These are phyloP conservation scores for Porites cylindrica DNA, from an alignment of 92 coral and sea anemone genomes.

Conservation along the genomic window DNA sequence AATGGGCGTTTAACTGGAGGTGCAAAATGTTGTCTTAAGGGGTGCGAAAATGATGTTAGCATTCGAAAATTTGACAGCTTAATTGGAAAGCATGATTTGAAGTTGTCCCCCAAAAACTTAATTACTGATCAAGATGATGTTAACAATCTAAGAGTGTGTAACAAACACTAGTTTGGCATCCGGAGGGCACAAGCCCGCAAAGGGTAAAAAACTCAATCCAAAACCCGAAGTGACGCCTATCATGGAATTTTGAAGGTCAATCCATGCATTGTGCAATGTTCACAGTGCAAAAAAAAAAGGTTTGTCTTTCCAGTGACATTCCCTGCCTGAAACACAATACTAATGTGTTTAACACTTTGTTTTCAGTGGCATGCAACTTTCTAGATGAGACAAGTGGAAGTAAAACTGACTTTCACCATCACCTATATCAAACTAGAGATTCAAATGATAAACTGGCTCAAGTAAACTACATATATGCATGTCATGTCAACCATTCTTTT, in stretches of 20 bases:
- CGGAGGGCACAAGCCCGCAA: slow-evolving; percentile 23
- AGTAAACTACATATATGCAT: slow-evolving; percentile 21
- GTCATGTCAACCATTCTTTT: slow-evolving; percentile 36
- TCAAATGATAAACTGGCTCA: not conserved
- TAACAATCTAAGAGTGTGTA: slow-evolving; percentile 15
- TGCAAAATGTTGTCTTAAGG: slow-evolving; percentile 31
- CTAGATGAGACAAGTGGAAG: slow-evolving; percentile 41
- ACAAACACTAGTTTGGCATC: slow-evolving; percentile 5
- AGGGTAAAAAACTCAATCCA: slow-evolving; percentile 17
- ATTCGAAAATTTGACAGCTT: slow-evolving; percentile 29
- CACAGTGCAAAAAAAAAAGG: slow-evolving; percentile 27
- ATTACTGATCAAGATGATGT: not conserved
- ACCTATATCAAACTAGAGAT: slow-evolving; percentile 15
- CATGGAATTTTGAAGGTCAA: slow-evolving; percentile 42
- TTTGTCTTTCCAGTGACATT: slow-evolving; percentile 40
- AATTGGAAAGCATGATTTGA: slow-evolving; percentile 16
- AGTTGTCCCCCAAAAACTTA: slow-evolving; percentile 1
- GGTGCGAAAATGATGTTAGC: slow-evolving; percentile 48
- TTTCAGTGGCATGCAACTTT: slow-evolving; percentile 61
- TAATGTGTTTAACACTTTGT: slow-evolving; percentile 34
- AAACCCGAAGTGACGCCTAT: slow-evolving; percentile 29
- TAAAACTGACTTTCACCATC: slow-evolving; percentile 34
- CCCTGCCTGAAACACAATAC: slow-evolving; percentile 59
- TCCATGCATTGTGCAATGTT: slow-evolving; percentile 47
- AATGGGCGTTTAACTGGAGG: slow-evolving; percentile 54